These are phyloP conservation scores for Phocoena phocoena DNA, from an alignment of 2,113 vertebrate genomes.

Conservation along the genomic window DNA sequence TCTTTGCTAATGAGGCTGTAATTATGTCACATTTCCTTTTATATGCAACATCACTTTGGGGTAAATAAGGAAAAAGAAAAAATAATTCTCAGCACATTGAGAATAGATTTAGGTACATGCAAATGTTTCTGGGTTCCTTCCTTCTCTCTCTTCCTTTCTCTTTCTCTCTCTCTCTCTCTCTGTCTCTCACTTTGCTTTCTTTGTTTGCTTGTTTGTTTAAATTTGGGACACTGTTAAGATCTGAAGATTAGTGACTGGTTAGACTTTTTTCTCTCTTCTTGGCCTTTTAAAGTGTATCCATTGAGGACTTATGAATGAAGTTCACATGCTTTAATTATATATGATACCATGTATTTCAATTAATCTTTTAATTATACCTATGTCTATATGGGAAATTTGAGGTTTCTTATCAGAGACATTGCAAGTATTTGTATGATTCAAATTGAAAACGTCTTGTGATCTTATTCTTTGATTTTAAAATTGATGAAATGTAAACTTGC, in stretches of 20 bases:
- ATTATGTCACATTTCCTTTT: slow-evolving; percentile 50
- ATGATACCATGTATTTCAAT: background rate
- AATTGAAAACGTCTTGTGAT: slow-evolving; percentile 38
- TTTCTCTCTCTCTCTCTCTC: too few species aligned
- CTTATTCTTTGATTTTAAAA: slow-evolving; percentile 45
- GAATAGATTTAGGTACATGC: slow-evolving; percentile 12
- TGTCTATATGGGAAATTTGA: background rate
- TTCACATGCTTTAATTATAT: slow-evolving; percentile 46
- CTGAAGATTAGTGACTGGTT: background rate
- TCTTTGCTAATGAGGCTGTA: slow-evolving; percentile 45
- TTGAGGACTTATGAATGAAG: slow-evolving; percentile 13
- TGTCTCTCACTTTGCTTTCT: background rate
- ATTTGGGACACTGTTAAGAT: slow-evolving; percentile 4
- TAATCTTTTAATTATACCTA: slow-evolving; percentile 18
- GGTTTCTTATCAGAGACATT: slow-evolving; percentile 17
- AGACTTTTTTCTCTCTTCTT: background rate
- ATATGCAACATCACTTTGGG: background rate
- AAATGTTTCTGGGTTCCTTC: background rate
- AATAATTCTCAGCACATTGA: slow-evolving; percentile 12
- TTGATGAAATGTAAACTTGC: background rate
- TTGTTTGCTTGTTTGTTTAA: slow-evolving; percentile 27
- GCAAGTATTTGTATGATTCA: background rate
- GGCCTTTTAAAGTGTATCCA: slow-evolving; percentile 20
- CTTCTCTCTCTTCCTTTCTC: background rate
- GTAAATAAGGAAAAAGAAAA: slow-evolving; percentile 56